Evolutionary conservation across 1,140 invertebrate genomes (phyloP), one percentile per base, ranked within the genome.

Genomic region (Dolichoris vasculosae): DNA sequence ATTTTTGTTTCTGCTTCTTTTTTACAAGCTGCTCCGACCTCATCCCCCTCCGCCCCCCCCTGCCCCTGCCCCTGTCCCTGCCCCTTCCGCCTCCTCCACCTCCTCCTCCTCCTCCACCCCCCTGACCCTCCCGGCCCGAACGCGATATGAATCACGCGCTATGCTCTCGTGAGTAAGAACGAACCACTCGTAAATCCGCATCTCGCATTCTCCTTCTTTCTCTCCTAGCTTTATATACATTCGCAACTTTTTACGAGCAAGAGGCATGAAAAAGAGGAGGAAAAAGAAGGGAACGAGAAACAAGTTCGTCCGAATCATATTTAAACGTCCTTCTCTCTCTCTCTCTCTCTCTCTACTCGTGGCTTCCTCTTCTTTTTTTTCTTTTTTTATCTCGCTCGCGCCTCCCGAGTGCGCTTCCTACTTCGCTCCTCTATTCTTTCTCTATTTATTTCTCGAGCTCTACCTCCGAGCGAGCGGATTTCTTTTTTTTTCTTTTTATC

Each of bases 141-240:
- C 76, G 82, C 76, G 83, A 87, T 86, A 88, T 86, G 82, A 88
- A 87, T 88, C 86, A 85, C 84, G 81, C 73, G 71, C 69, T 73
- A n/a, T 73, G 43, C 55, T 63, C 59, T 80, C 59, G 59, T 64
- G 51, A 51, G 38, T 23, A 63, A 59, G 71, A 71, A 35, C 32
- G 82, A 75, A 82, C 67, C 83, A 82, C 86, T 80, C 86, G 86
- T 86, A 83, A 88, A 88, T 88, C 86, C 79, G 64, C 78, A 46
- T 84, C 40, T 38, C 64, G 55, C 59, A 17, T 40, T n/a, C 46
- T 69, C 75, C 15, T 23, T 83, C 82, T 55, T 40, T 43, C 73
- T 64, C 43, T 46, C 55, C 73, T 82, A 86, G 79, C 76, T 79
- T 84, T 79, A 79, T 67, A 35, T 71, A 79, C 83, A 69, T 79